A percentile compares a stretch with the other conserved stretches of the same genome.
Evolutionary conservation across 2,797 vertebrate genomes (phyloP).

Genomic region (Gymnopithys bicolor): DNA sequence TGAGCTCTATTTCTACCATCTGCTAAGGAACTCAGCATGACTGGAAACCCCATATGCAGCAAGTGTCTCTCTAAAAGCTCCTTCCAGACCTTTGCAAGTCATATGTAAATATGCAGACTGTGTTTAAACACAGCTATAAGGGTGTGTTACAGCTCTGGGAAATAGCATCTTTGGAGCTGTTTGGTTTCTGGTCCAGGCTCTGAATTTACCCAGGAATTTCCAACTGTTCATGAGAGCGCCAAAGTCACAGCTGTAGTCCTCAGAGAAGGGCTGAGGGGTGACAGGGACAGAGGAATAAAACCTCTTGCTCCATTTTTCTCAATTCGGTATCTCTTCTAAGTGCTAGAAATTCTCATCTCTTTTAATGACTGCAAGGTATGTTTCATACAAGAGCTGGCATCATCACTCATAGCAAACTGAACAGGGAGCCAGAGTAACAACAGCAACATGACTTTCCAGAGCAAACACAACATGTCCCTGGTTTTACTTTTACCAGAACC

Average conservation of each 20-base stretch:
- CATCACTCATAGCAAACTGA: neutral
- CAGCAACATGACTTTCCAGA: accelerated
- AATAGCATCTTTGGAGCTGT: neutral
- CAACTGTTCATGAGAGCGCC: neutral
- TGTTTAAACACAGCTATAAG: neutral
- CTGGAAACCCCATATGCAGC: neutral
- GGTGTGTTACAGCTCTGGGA: neutral
- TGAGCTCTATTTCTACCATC: neutral
- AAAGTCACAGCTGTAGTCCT: neutral
- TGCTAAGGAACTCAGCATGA: neutral
- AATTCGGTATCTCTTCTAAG: neutral
- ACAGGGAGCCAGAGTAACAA: neutral
- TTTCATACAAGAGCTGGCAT: neutral
- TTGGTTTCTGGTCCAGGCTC: neutral
- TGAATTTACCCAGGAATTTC: neutral
- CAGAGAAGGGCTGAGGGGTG: neutral
- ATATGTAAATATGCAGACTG: neutral
- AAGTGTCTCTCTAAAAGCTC: neutral
- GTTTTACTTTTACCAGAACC: neutral
- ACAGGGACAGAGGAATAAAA: neutral
- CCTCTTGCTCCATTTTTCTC: neutral
- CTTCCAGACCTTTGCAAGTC: neutral
- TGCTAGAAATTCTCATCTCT: neutral
- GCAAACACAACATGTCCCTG: neutral
- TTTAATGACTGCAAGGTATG: neutral